Base-by-base conservation (phyloP, 2,888 invertebrate genomes). In the Drosophila parthenogenetica region DNA sequence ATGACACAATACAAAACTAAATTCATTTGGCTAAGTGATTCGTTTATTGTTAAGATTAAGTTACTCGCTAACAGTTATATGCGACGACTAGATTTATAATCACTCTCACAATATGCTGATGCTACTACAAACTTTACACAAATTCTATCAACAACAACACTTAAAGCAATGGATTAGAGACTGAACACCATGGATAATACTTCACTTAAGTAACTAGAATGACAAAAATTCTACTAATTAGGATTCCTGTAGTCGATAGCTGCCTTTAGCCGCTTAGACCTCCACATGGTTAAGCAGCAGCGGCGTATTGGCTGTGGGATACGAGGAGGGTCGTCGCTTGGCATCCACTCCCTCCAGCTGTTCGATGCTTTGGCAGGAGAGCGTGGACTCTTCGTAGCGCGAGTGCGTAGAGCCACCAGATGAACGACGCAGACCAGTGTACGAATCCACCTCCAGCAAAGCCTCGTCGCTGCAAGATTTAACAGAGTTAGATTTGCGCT, bases 361-460 rank as follows among this genome's bases (percentile, higher is more conserved):
- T 32, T 92, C 91, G 2, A 89, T 90, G 57, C 91, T 91, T 32
- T 92, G 92, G 74, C 91, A 90, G 35, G 92, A 91, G 29, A 91
- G 66, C 4, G 91, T 90, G 5, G 91, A 79, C 58, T 92, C 92
- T 59, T 92, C 91, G 55, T 85, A 90, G 17, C 90, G 91, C 0
- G 91, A 91, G 50, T 90, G 91, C 16, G 89, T 90, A 5, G 91
- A 92, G 43, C 84, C 85, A n/a, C 90, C 92, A 1, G 90, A 92
- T 10, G 91, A 90, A 17, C 91, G 92, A 0, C 92, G 87, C 40
- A 90, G 67, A 0, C 89, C 91, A 0, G 84, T 84, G 49, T 91
- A 91, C 0, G 91, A 83, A 72, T 92, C 92, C 14, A 92, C 91
- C 78, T 92, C 92, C 16, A 92, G 72, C 14, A 92, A 78, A 2